phyloP scores from a whole-genome alignment of 1,140 invertebrate genomes.

The Aethina tumida region DNA sequence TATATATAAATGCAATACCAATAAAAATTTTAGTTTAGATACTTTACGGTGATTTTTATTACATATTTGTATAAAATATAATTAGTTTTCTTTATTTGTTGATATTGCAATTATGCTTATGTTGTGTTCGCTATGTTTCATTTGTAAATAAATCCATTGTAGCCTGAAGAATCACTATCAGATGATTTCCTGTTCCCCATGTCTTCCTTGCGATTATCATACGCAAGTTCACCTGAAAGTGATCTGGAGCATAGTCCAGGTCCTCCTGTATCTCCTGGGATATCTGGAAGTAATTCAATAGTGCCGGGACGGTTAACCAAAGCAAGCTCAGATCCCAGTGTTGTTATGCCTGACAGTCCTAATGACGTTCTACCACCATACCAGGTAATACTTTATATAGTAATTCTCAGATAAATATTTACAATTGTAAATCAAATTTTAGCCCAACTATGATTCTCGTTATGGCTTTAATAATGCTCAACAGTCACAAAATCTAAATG shows the following conservation, averaged over 20 bases:
- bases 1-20: no score
- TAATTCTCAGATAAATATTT: background rate
- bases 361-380: slow-evolving; percentile 64
- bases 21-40: no score
- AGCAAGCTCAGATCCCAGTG: slow-evolving; percentile 80
- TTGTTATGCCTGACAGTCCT: slow-evolving; percentile 55
- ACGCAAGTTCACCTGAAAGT: slow-evolving; percentile 91
- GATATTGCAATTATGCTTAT: no score
- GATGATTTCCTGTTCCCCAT: slow-evolving; percentile 98
- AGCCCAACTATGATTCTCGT: slow-evolving; percentile 34
- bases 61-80: no score
- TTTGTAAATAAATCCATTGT: slow-evolving; percentile 29
- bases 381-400: slow-evolving; percentile 47
- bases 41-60: no score
- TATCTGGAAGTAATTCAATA: slow-evolving; percentile 35
- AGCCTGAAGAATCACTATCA: slow-evolving; percentile 75
- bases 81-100: no score
- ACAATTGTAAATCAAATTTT: slow-evolving; percentile 6
- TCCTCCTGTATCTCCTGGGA: slow-evolving; percentile 44
- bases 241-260: slow-evolving; percentile 80
- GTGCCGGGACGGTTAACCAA: slow-evolving; percentile 53
- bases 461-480: slow-evolving; percentile 31
- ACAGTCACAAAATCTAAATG: slow-evolving; percentile 15
- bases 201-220: slow-evolving; percentile 84
- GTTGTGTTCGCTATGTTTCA: no score